A percentile compares a stretch with the other conserved stretches of the same genome.
Evolutionary conservation across 2,888 invertebrate species (phyloP).

Genomic region (Phyto melanocephala): DNA sequence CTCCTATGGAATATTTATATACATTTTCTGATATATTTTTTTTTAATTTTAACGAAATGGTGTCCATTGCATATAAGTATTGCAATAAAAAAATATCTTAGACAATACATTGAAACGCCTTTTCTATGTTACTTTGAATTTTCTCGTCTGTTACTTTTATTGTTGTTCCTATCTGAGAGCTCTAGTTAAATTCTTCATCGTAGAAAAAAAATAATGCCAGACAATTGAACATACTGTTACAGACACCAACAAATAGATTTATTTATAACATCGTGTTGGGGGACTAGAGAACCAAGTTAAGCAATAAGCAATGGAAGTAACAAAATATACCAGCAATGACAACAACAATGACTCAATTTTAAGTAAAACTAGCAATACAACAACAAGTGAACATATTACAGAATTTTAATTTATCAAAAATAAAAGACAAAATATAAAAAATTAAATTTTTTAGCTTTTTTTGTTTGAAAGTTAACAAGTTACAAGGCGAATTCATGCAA

Average conservation of each 20-base stretch:
- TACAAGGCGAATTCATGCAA: too few relatives aligned
- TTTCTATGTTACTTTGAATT: constrained; percentile 32
- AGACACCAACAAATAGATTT: neutral
- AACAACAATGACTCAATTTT: constrained; percentile 11
- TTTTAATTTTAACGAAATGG: neutral
- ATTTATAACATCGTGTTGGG: neutral
- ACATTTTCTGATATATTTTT: too few relatives aligned
- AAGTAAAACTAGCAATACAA: constrained; percentile 16
- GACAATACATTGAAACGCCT: constrained; percentile 46
- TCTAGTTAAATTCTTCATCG: constrained; percentile 5
- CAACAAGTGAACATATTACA: constrained; percentile 6
- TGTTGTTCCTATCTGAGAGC: neutral
- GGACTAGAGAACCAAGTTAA: constrained; percentile 42
- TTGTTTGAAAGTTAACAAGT: too few relatives aligned
- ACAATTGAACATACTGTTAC: neutral
- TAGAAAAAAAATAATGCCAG: neutral
- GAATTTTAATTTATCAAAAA: neutral
- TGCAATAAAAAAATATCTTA: neutral
- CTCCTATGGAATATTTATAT: too few relatives aligned
- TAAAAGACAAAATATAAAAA: too few relatives aligned
- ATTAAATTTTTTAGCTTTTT: too few relatives aligned
- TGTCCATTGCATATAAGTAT: constrained; percentile 18
- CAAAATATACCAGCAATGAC: constrained; percentile 53
- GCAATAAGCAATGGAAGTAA: constrained; percentile 45
- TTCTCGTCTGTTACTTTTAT: neutral